phyloP scores from a whole-genome alignment of 2,888 invertebrate genomes.

The Dasypolia templi region DNA sequence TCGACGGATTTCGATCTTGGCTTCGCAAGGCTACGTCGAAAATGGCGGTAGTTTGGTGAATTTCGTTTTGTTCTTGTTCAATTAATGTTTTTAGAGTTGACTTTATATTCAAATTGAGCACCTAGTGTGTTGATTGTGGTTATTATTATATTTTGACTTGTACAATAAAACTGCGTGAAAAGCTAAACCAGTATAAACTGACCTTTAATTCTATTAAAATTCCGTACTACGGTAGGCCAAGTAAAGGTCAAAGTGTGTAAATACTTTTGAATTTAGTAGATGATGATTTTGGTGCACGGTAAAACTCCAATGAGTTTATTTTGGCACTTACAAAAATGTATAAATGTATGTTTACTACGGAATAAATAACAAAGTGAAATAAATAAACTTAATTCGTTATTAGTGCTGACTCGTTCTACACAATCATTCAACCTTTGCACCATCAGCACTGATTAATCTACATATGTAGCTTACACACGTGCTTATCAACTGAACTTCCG shows the following conservation, averaged over 20 bases:
- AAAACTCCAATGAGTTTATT: too few species aligned
- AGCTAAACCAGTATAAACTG: background rate
- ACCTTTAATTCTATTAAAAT: background rate
- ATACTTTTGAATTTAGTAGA: too few species aligned
- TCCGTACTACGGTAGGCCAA: background rate
- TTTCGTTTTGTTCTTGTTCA: conserved; percentile 39
- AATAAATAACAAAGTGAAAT: too few species aligned
- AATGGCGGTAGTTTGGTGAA: conserved; percentile 35
- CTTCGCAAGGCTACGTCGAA: conserved; percentile 33
- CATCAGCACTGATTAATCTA: conserved; percentile 25
- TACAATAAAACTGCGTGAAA: background rate
- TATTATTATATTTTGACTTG: conserved; percentile 16
- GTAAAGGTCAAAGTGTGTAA: background rate
- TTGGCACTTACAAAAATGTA: too few species aligned
- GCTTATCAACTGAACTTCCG: conserved; percentile 36
- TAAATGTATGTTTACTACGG: too few species aligned
- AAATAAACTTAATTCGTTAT: background rate
- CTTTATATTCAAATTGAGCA: conserved; percentile 34
- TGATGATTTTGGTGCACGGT: too few species aligned
- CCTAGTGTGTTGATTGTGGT: conserved; percentile 16
- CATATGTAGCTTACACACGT: conserved; percentile 41
- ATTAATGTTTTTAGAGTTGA: conserved; percentile 28
- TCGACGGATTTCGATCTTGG: conserved; percentile 53
- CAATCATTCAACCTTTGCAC: conserved; percentile 23
- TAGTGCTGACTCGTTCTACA: background rate